Conservation (phyloP, 2,888 invertebrate genomes). For the Athalia cordata region DNA sequence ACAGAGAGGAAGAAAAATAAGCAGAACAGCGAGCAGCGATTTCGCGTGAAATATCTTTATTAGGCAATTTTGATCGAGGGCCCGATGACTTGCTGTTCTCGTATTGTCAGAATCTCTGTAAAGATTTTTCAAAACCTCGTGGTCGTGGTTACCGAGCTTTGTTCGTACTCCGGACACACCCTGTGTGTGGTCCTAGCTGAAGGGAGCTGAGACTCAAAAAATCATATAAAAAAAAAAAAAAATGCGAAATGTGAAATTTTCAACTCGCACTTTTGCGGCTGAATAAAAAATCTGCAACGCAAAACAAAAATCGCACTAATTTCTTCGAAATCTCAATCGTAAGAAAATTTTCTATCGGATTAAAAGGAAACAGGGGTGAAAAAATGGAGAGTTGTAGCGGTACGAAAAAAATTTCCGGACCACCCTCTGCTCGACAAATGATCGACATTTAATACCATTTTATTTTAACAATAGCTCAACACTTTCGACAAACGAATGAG, state of each 20-base stretch:
- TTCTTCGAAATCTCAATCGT: background rate
- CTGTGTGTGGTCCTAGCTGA: conserved; percentile 37
- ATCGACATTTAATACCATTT: conserved; percentile 16
- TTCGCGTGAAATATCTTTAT: conserved; percentile 45
- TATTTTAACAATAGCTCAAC: conserved; percentile 28
- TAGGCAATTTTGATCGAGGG: conserved; percentile 44
- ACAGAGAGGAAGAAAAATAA: background rate
- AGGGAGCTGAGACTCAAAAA: background rate
- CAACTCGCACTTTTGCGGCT: background rate
- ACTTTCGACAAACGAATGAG: background rate
- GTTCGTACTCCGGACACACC: background rate
- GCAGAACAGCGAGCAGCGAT: conserved; percentile 35
- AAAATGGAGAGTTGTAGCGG: background rate
- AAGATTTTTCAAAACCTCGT: conserved; percentile 6
- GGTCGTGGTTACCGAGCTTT: conserved; percentile 10
- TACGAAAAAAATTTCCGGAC: background rate
- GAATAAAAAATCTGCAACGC: background rate
- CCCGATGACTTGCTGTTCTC: conserved; percentile 33
- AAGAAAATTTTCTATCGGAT: too few species aligned
- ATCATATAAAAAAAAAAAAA: too few species aligned
- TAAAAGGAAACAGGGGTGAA: background rate
- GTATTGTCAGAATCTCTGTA: conserved; percentile 27
- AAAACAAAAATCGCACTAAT: background rate
- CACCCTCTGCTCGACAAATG: conserved; percentile 29
- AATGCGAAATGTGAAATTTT: background rate